phyloP scores from a whole-genome alignment of 2,113 vertebrate genomes.

The Epinephelus fuscoguttatus region DNA sequence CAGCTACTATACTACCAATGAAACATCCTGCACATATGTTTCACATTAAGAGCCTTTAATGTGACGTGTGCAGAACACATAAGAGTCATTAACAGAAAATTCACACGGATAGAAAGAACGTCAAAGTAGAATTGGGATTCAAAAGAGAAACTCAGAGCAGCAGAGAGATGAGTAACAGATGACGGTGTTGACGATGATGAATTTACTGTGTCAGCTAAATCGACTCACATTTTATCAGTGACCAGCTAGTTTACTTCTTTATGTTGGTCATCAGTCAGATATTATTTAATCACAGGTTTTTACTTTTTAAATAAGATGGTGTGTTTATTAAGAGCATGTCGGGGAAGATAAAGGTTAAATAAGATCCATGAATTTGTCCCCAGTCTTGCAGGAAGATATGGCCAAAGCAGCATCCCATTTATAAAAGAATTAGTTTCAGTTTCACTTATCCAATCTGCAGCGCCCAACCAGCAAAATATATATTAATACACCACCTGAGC shows the following conservation, averaged over 20 bases:
- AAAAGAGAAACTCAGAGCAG: background rate
- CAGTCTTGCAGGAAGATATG: too few relatives aligned
- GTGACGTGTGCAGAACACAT: background rate
- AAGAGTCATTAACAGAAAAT: background rate
- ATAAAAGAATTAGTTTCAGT: too few relatives aligned
- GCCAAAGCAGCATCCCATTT: too few relatives aligned
- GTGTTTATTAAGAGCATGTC: too few relatives aligned
- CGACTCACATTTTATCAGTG: background rate
- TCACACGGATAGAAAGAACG: background rate
- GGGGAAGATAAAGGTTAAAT: too few relatives aligned
- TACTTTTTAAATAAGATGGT: too few relatives aligned
- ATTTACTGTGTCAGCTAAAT: background rate
- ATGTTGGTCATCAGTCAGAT: background rate
- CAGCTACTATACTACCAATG: too few relatives aligned
- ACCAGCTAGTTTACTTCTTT: background rate
- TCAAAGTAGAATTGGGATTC: background rate
- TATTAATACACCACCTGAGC: too few relatives aligned
- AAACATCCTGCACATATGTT: background rate
- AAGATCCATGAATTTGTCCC: too few relatives aligned
- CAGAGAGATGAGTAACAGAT: background rate
- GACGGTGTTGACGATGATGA: background rate
- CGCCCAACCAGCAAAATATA: too few relatives aligned
- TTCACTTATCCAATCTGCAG: too few relatives aligned
- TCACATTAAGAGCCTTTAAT: background rate
- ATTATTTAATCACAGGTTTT: background rate